Evolutionary conservation across 2,797 vertebrate species (phyloP).

Genomic region (Oceanodroma leucorhoa): DNA sequence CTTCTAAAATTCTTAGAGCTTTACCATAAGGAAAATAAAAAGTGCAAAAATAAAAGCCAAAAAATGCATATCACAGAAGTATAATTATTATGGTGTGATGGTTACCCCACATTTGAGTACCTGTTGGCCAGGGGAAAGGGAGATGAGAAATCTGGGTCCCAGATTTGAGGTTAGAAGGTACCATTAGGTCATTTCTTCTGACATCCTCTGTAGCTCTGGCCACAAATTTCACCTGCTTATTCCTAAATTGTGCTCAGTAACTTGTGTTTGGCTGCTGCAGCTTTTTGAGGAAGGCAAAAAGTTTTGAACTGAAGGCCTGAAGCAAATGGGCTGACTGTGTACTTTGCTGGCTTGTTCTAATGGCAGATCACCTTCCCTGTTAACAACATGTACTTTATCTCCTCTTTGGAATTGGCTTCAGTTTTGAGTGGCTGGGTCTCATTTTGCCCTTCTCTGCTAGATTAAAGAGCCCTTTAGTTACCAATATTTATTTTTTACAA

Average conservation of each 20-base stretch:
- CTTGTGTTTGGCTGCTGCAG: background rate
- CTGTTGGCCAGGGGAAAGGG: background rate
- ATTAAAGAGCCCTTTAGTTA: constrained; percentile 3
- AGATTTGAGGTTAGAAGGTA: background rate
- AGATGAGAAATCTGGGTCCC: background rate
- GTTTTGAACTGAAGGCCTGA: background rate
- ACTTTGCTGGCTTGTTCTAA: background rate
- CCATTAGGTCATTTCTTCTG: background rate
- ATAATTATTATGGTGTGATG: background rate
- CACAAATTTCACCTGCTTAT: background rate
- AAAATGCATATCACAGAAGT: background rate
- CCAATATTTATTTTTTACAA: background rate
- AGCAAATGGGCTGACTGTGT: background rate
- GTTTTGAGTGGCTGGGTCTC: background rate
- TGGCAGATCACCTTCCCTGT: background rate
- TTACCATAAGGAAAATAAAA: background rate
- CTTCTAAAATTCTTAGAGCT: background rate
- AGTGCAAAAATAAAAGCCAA: background rate
- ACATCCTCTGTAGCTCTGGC: background rate
- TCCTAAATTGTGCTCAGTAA: background rate
- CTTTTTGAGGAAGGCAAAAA: background rate
- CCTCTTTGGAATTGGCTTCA: background rate
- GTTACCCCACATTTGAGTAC: background rate
- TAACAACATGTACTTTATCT: background rate
- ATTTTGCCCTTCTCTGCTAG: background rate